Percentiles rank a stretch among this genome's conserved stretches.
Evolutionary conservation across 2,113 vertebrate species (phyloP).

Genomic region (Martes martes): DNA sequence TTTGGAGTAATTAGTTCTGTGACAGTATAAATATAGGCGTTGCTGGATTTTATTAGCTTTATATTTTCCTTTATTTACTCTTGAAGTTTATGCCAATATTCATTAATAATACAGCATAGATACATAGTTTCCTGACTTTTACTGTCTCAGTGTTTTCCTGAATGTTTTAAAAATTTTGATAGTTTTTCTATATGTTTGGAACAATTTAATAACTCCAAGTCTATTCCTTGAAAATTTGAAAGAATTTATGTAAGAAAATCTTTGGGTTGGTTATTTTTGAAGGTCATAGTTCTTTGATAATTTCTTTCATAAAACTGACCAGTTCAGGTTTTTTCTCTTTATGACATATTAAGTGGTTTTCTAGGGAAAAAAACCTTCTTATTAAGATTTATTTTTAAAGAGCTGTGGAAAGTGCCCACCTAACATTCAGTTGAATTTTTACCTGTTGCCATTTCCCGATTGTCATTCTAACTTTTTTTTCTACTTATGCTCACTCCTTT

Average conservation of each 20-base stretch:
- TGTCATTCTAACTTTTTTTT: neutral
- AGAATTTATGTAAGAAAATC: neutral
- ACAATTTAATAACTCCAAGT: neutral
- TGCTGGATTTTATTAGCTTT: neutral
- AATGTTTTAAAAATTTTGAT: neutral
- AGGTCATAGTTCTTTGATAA: neutral
- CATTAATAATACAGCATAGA: neutral
- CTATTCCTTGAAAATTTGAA: neutral
- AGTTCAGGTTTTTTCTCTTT: neutral
- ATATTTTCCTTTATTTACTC: neutral
- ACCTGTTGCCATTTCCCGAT: neutral
- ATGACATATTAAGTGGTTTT: neutral
- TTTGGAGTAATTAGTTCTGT: neutral
- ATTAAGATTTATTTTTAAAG: neutral
- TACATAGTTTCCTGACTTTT: neutral
- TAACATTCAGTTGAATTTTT: neutral
- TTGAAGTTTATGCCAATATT: neutral
- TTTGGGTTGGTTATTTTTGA: neutral
- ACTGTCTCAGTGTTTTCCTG: neutral
- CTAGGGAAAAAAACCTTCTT: neutral
- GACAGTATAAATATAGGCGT: neutral
- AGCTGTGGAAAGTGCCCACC: neutral
- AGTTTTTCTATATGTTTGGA: neutral
- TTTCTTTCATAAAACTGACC: neutral
- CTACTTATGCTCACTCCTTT: neutral